Conservation (phyloP, 2,888 invertebrate genomes). For the Phyllotreta striolata region DNA sequence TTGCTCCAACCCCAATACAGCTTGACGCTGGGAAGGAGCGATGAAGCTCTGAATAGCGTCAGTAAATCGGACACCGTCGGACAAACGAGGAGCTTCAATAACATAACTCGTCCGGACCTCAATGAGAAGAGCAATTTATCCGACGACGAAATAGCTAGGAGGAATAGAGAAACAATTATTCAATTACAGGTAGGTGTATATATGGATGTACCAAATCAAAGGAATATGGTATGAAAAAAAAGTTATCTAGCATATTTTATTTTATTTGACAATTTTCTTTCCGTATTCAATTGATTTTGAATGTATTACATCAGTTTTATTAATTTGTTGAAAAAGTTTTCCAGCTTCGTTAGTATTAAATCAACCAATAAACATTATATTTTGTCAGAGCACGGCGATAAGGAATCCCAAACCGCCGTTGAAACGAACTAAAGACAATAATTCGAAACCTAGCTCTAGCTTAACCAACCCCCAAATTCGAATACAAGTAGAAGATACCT, state of each 20-base stretch:
- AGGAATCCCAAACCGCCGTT: conserved; percentile 34
- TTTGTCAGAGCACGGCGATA: conserved; percentile 27
- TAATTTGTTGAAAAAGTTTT: neutral
- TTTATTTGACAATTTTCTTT: no score
- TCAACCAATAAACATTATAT: neutral
- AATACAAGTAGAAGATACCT: conserved; percentile 62
- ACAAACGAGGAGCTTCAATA: conserved; percentile 59
- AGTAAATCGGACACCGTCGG: conserved; percentile 49
- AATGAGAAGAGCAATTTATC: conserved; percentile 53
- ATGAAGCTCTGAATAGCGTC: conserved; percentile 54
- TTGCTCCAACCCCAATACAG: conserved; percentile 58
- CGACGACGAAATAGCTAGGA: conserved; percentile 59
- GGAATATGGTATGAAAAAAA: no score
- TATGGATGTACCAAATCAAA: neutral
- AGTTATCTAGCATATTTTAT: no score
- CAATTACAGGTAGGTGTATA: conserved; percentile 53
- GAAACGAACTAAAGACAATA: conserved; percentile 47
- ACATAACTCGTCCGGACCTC: conserved; percentile 49
- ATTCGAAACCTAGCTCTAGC: conserved; percentile 43
- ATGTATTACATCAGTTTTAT: no score
- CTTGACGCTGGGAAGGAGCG: conserved; percentile 57
- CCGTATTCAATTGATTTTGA: no score
- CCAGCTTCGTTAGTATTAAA: neutral
- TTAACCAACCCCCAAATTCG: conserved; percentile 58
- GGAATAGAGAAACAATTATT: conserved; percentile 58